phyloP scores from a whole-genome alignment of 2,888 invertebrate genomes.

The Zygogramma bicolorata region DNA sequence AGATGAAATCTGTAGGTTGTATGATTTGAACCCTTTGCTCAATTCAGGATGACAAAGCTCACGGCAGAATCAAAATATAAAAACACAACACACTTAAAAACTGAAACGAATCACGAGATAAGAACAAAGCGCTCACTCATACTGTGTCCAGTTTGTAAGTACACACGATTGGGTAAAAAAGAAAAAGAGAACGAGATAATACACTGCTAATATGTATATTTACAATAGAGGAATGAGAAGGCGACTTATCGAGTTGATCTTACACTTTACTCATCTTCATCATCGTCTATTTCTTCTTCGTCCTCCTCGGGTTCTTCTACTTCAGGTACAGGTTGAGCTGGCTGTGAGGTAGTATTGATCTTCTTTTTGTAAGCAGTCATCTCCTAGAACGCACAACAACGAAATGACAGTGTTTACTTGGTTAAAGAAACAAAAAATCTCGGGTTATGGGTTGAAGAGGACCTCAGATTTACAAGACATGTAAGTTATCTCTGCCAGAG shows the following conservation, averaged over 20 bases:
- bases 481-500: no score
- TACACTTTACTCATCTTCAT: constrained; percentile 65
- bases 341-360: constrained; percentile 67
- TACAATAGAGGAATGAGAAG: constrained; percentile 66
- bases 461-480: no score
- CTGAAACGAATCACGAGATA: constrained; percentile 15
- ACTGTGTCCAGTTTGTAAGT: constrained; percentile 61
- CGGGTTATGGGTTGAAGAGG: no score
- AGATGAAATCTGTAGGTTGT: background rate
- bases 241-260: constrained; percentile 48
- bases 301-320: constrained; percentile 76
- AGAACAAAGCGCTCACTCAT: constrained; percentile 49
- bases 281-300: constrained; percentile 64
- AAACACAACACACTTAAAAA: constrained; percentile 16
- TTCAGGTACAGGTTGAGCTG: constrained; percentile 71
- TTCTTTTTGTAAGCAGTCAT: constrained; percentile 90
- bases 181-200: constrained; percentile 50
- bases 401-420: no score
- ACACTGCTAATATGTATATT: constrained; percentile 61
- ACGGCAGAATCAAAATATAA: background rate
- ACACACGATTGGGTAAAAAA: constrained; percentile 58
- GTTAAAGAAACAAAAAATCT: no score
- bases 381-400: no score
- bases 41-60: background rate
- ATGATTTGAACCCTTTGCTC: background rate